A percentile compares a stretch with the other conserved stretches of the same genome.
Evolutionary conservation across 2,888 invertebrate species (phyloP).

Genomic region (Lottia gigantea): DNA sequence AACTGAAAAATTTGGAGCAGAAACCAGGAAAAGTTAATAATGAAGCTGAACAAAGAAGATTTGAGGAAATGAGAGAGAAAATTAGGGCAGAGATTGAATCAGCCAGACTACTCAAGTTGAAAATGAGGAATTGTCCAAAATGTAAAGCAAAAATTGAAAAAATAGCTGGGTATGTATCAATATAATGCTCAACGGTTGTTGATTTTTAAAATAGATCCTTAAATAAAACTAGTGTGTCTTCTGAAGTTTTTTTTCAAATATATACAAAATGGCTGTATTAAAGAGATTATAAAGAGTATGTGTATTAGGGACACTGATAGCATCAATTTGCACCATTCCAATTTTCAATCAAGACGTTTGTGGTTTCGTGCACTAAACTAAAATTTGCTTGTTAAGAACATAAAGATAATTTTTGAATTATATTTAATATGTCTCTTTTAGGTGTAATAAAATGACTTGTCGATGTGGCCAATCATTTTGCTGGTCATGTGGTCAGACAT

Average conservation of each 20-base stretch:
- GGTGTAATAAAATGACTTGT: slow-evolving; percentile 56
- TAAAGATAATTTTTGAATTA: too few relatives aligned
- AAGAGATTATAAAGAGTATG: too few relatives aligned
- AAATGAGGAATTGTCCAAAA: slow-evolving; percentile 38
- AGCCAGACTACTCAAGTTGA: slow-evolving; percentile 22
- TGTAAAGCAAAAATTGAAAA: slow-evolving; percentile 44
- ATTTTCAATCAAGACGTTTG: too few relatives aligned
- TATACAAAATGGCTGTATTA: too few relatives aligned
- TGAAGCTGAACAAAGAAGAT: slow-evolving; percentile 16
- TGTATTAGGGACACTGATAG: too few relatives aligned
- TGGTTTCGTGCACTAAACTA: too few relatives aligned
- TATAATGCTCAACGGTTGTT: background rate
- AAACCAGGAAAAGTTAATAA: background rate
- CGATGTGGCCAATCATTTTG: slow-evolving; percentile 42
- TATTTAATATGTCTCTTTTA: slow-evolving; percentile 22
- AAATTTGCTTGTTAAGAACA: too few relatives aligned
- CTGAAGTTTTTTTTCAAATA: too few relatives aligned
- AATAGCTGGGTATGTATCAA: slow-evolving; percentile 40
- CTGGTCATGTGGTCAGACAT: slow-evolving; percentile 40
- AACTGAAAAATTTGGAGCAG: slow-evolving; percentile 12
- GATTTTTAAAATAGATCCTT: too few relatives aligned
- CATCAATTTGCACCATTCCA: too few relatives aligned
- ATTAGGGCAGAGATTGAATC: slow-evolving; percentile 19
- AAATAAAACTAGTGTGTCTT: too few relatives aligned
- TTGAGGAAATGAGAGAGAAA: slow-evolving; percentile 20